Evolutionary conservation across 2,888 invertebrate species (phyloP), one percentile per base, ranked within the genome.

Genomic region (Agrenia bidenticulata): DNA sequence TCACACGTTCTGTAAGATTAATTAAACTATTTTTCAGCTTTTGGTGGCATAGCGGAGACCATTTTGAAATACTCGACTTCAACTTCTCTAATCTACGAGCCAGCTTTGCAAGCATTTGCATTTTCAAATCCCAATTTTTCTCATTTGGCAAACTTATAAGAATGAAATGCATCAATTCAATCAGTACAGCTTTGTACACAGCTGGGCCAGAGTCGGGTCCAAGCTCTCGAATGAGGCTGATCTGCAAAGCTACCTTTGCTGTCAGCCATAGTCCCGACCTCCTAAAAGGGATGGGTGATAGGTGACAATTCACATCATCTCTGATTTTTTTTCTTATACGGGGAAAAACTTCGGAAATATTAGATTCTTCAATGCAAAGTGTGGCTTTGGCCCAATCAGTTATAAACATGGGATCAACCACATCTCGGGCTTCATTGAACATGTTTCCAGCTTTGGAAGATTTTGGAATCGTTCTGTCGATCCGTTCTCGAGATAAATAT

Each of bases 281-380:
- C 7, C 64, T n/a, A 41, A 59, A 64, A 11, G 59, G 58, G 2
- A n/a, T 2, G 1, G 26, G 19, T 1, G 13, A 2, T 0, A 41
- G 32, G 9, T 19, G 24, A 15, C n/a, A 53, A 19, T 60, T 13
- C 5, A 64, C 61, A 5, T 39, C 51, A 49, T 67, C 67, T 19
- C 67, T 19, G 4, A 63, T 23, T 56, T 67, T 67, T 45, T 67
- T 67, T 11, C 54, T 39, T 7, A 67, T 50, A 27, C 50, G 27
- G n/a, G 63, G 59, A 7, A 63, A 39, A 27, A 59, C 50, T 2
- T 11, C 1, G 13, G 26, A 1, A 1, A 26, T 9, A 11, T 9
- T 45, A 0, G 42, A 54, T 1, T 51, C 2, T 21, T 56, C 37
- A 9, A 53, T 56, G 0, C 32, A 13, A 11, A 67, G 50, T 2